These are phyloP conservation scores for Liposcelis brunnea DNA, from an alignment of 2,888 invertebrate genomes.

Conservation along the genomic window DNA sequence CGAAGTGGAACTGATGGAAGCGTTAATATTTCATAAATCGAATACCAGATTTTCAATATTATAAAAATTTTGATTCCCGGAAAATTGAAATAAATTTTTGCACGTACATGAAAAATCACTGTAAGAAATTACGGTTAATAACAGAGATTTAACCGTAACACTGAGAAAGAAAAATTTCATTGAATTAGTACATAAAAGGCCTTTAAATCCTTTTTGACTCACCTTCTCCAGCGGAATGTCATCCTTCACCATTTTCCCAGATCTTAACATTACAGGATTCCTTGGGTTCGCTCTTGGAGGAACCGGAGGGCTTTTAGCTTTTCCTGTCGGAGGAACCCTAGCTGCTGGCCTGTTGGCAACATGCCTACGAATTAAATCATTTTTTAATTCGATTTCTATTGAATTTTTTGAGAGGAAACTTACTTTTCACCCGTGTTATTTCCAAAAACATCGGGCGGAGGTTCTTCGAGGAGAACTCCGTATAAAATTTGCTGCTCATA, in stretches of 20 bases:
- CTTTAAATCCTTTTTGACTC: conserved; percentile 18
- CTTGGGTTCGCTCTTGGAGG: background rate
- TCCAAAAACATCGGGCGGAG: background rate
- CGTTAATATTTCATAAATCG: no score
- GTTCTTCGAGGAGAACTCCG: conserved; percentile 22
- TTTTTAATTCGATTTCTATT: background rate
- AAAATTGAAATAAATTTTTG: no score
- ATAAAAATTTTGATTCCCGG: no score
- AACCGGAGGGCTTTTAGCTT: background rate
- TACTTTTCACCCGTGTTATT: conserved; percentile 14
- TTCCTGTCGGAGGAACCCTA: conserved; percentile 1
- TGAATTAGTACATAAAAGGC: conserved; percentile 5
- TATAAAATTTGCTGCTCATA: conserved; percentile 42
- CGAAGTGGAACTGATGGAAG: no score
- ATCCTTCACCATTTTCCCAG: conserved; percentile 31
- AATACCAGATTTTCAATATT: no score
- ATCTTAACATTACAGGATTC: conserved; percentile 20
- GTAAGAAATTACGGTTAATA: no score
- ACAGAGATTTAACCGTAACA: no score
- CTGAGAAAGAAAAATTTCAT: no score
- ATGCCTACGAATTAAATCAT: background rate
- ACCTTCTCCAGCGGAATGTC: conserved; percentile 52
- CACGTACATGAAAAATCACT: no score
- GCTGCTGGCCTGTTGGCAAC: background rate
- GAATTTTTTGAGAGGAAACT: conserved; percentile 11